phyloP scores from a whole-genome alignment of 2,113 vertebrate genomes.

The Cathartes aura region DNA sequence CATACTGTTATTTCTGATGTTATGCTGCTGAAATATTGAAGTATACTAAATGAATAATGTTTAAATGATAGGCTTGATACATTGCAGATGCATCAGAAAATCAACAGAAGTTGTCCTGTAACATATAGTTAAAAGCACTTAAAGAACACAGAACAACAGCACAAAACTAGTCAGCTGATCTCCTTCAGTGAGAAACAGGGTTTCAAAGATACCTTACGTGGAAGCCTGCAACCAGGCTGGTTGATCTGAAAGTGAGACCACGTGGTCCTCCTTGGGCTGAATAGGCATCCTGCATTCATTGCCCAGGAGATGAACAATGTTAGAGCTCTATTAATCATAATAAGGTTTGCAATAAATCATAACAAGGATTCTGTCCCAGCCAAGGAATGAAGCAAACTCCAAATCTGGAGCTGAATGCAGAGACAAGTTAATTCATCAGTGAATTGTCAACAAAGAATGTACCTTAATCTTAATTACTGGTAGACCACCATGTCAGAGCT shows the following conservation, averaged over 20 bases:
- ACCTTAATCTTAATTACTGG: conserved; percentile 36
- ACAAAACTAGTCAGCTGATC: neutral
- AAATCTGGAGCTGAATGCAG: neutral
- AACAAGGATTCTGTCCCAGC: neutral
- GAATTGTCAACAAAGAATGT: conserved; percentile 24
- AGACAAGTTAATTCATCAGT: conserved; percentile 32
- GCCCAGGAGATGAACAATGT: neutral
- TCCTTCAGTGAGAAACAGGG: neutral
- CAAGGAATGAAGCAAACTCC: neutral
- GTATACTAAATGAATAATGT: neutral
- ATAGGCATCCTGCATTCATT: neutral
- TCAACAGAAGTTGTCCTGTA: neutral
- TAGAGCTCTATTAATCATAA: conserved; percentile 48
- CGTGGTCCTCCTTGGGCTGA: neutral
- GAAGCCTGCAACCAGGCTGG: neutral
- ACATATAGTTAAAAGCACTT: neutral
- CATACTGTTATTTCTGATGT: neutral
- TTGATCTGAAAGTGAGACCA: neutral
- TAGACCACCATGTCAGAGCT: neutral
- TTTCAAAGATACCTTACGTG: neutral
- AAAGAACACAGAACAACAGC: neutral
- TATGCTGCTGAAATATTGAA: neutral
- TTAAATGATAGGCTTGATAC: neutral
- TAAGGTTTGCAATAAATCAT: conserved; percentile 48
- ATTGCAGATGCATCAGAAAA: neutral